A percentile compares a stretch with the other conserved stretches of the same genome.
phyloP scores from a whole-genome alignment of 92 coral and sea anemone genomes.

The Phenganax stokvisi region DNA sequence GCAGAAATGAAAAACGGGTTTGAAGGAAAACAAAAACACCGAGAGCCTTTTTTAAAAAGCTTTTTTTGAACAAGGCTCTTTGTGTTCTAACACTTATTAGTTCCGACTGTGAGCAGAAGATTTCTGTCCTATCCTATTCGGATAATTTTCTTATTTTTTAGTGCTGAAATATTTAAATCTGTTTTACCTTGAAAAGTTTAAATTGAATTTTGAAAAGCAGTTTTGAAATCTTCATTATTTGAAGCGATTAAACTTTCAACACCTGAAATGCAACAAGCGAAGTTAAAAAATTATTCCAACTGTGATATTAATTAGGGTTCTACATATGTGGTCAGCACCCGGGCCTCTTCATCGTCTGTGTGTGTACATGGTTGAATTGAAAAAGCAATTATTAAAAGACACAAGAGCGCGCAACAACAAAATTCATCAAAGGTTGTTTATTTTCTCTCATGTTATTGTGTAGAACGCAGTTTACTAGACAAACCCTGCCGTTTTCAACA shows the following conservation, averaged over 20 bases:
- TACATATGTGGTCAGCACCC: not conserved
- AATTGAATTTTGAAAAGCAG: not conserved
- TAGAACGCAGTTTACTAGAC: not conserved
- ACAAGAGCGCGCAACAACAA: constrained; percentile 11
- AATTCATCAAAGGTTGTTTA: not conserved
- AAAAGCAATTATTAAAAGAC: constrained; percentile 24
- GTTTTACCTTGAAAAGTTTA: too few relatives aligned
- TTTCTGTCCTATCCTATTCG: too few relatives aligned
- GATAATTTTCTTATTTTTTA: too few relatives aligned
- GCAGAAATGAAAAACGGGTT: too few relatives aligned
- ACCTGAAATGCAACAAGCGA: not conserved
- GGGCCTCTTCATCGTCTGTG: constrained; percentile 21
- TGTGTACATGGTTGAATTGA: not conserved
- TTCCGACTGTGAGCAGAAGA: too few relatives aligned
- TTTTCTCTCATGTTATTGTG: not conserved
- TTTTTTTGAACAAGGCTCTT: too few relatives aligned
- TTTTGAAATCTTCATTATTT: not conserved
- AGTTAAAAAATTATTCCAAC: not conserved
- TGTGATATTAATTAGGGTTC: constrained; percentile 2
- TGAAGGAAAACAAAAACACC: too few relatives aligned
- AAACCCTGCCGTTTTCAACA: not conserved
- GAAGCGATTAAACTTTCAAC: not conserved
- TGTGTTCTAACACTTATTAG: too few relatives aligned
- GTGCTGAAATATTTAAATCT: too few relatives aligned
- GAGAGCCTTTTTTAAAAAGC: too few relatives aligned